Conservation (phyloP, 2,113 vertebrate species). For the Macquaria australasica region DNA sequence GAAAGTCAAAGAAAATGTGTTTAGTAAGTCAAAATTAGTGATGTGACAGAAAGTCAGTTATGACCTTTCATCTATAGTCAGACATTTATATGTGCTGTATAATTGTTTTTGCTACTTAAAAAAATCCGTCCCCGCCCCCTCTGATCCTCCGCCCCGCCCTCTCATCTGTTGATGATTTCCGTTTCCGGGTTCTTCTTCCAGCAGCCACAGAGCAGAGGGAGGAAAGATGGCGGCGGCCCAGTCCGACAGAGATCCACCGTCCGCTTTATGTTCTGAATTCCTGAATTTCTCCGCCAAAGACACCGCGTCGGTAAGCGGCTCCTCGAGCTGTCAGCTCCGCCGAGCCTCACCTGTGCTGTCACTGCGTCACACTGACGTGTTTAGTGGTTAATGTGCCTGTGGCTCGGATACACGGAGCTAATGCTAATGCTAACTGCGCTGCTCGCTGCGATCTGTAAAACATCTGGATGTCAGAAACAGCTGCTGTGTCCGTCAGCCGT, state of each 20-base stretch:
- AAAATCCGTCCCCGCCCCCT: too few species aligned
- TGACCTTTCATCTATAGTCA: too few species aligned
- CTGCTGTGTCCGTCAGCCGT: slow-evolving; percentile 10
- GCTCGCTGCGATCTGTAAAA: slow-evolving; percentile 22
- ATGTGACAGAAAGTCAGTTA: too few species aligned
- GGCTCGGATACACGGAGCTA: slow-evolving; percentile 6
- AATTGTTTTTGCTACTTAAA: too few species aligned
- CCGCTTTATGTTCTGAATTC: slow-evolving; percentile 78
- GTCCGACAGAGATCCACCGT: slow-evolving; percentile 71
- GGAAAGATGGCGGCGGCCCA: slow-evolving; percentile 85
- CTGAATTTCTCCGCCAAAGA: slow-evolving; percentile 83
- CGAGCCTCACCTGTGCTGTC: not conserved
- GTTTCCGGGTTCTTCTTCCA: slow-evolving; percentile 57
- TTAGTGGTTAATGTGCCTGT: slow-evolving; percentile 17
- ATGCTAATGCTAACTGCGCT: not conserved
- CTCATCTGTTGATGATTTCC: slow-evolving; percentile 48
- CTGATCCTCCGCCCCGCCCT: slow-evolving; percentile 4
- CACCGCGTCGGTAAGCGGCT: slow-evolving; percentile 81
- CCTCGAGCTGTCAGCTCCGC: not conserved
- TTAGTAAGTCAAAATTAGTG: too few species aligned
- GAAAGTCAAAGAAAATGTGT: too few species aligned
- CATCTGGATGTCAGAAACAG: slow-evolving; percentile 36
- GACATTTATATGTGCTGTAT: too few species aligned
- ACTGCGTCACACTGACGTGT: not conserved
- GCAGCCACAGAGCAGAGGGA: slow-evolving; percentile 29